Evolutionary conservation across 2,797 vertebrate genomes (phyloP).

Genomic region (Danio aesculapii): DNA sequence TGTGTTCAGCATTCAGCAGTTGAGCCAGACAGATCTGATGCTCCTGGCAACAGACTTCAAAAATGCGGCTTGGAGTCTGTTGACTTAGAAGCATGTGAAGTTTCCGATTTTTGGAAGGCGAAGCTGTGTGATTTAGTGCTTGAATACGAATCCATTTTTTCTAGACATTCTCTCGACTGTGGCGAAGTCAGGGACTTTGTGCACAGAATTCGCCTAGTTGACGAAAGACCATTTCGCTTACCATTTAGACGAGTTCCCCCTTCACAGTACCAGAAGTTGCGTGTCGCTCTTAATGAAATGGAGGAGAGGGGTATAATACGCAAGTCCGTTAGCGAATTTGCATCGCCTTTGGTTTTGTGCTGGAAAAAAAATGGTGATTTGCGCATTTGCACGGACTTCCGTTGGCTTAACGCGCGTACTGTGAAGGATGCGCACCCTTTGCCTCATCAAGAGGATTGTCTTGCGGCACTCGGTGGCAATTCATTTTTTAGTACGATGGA

Average conservation of each 20-base stretch:
- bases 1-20: neutral
- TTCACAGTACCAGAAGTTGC: constrained; percentile 10
- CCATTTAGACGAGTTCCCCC: neutral
- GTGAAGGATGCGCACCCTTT: no score
- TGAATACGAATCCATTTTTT: neutral
- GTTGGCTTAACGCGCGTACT: no score
- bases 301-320: constrained; percentile 2
- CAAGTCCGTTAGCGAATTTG: neutral
- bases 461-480: no score
- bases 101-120: neutral
- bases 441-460: no score
- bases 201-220: no score
- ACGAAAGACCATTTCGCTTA: neutral
- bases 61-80: neutral
- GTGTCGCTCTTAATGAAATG: neutral
- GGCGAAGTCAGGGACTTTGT: no score
- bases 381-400: no score
- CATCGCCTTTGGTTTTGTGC: neutral
- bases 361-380: no score
- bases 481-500: no score
- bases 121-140: constrained; percentile 2
- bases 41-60: neutral
- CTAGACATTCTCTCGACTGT: no score
- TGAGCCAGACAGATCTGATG: neutral
- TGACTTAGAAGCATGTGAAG: neutral